Evolutionary conservation across 2,888 invertebrate species (phyloP), one percentile per base, ranked within the genome.

Genomic region (Dolichopus griseipennis): DNA sequence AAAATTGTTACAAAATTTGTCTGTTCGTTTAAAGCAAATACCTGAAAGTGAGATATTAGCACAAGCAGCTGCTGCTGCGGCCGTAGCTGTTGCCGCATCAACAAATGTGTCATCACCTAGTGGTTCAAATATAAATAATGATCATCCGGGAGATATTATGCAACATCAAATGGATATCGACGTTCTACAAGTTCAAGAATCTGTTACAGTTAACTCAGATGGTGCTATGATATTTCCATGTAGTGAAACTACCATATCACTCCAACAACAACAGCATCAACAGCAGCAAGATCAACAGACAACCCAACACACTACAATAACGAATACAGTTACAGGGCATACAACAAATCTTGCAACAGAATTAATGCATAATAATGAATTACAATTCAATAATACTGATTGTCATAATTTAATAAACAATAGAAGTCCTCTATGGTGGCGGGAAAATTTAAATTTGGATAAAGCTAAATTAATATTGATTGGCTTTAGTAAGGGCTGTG

Each of bases 401-500:
- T 65, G 67, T 74, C 70, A 34, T 74, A 72, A 22, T 72, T 71
- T 62, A 73, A 74, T 66, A 72, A 72, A 22, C 72, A 70, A 37
- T 34, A 74, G 75, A 20, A 83, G 84, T 72, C 82, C 81, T 0
- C 78, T 86, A 20, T 86, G 87, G 85, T 88, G 88, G 88, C 81
- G 84, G 1, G 84, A 85, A 65, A 80, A 81, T 69, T 78, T 87
- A 21, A 81, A 84, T 43, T 78, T 90, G 75, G 86, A 88, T 75
- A 84, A 85, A 76, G 82, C 84, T 6, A 82, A 84, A 71, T 81
- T 90, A 70, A 85, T 85, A 65, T 79, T 93, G 72, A 85, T 93
- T 70, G 95, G 92, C 2, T 95, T 95, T 81, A 95, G 95, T 82
- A 95, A 96, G 84, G 95, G 95, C 69, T 94, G 93, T 81, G 92